Evolutionary conservation across 2,797 vertebrate species (phyloP), one percentile per base, ranked within the genome.

Genomic region (Enteromius mattozi): DNA sequence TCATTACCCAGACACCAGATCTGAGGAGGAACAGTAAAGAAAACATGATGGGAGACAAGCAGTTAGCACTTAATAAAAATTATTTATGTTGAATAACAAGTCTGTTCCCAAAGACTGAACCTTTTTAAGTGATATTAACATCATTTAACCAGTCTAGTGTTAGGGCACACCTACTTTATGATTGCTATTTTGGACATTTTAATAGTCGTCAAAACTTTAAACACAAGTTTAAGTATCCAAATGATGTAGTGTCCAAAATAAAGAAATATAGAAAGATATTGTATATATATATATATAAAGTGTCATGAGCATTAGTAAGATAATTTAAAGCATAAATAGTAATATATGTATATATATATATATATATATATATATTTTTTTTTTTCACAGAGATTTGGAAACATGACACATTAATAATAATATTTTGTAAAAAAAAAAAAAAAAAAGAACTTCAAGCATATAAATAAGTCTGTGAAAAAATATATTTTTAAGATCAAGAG

Each of bases 1-100:
- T 99, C 98, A 83, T 99, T 99, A 82, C 98, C 98, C 45, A 99
- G 95, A 90, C 98, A 99, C 98, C 98, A 99, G 86, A 99, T 96
- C 98, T 99, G 82, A 90, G 81, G 24, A 7, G 37, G 68, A 21
- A 54, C 3, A 51, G 24, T 21, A 9, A 30, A 45, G 37, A 19
- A 16, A 77, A 75, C 13, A 13, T 24, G 14, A 74, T 49, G 40
- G 17, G 14, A 14, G 71, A 49, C 24, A 17, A 49, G 12, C 33
- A 35, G 80, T 72, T 56, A 79, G 82, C 86, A 4, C 24, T 33
- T 65, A 33, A 35, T 63, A 66, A 47, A 66, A n/a, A 30, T 8
- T 0, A 77, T 27, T 77, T 19, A 61, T 77, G 35, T 61, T 17
- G 21, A 59, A 42, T 40, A 59, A 59, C 54, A 77, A 42, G 54